Evolutionary conservation across 2,797 vertebrate species (phyloP).

Genomic region (Melanotaenia boesemani): DNA sequence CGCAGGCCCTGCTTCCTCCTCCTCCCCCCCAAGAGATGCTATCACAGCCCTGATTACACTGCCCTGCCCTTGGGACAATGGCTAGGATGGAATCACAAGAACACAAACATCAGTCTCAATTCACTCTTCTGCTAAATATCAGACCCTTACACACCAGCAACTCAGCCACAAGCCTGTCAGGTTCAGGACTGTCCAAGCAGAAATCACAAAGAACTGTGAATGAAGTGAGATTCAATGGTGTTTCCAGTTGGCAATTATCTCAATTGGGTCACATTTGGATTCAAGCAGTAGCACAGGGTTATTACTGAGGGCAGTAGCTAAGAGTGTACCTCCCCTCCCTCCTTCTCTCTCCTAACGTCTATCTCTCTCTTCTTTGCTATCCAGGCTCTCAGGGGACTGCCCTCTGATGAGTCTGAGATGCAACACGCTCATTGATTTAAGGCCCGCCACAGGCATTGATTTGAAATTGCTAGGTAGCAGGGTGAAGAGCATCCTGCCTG

Average conservation of each 20-base stretch:
- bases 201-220: conserved; percentile 57
- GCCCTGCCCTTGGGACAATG: conserved; percentile 77
- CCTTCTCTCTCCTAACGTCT: conserved; percentile 40
- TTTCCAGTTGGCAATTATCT: conserved; percentile 83
- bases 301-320: conserved; percentile 82
- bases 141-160: conserved; percentile 46
- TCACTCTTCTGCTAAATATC: conserved; percentile 74
- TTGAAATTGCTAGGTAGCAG: conserved; percentile 78
- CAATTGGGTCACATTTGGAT: conserved; percentile 83
- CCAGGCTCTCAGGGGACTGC: conserved; percentile 71
- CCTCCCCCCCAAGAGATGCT: conserved; percentile 73
- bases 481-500: conserved; percentile 62
- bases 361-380: conserved; percentile 49
- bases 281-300: conserved; percentile 78
- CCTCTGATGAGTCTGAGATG: conserved; percentile 82
- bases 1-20: conserved; percentile 57
- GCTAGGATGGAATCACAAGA: conserved; percentile 74
- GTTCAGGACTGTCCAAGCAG: conserved; percentile 52
- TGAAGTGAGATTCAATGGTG: conserved; percentile 66
- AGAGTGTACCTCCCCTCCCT: conserved; percentile 49
- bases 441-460: conserved; percentile 82
- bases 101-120: conserved; percentile 80
- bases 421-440: conserved; percentile 84
- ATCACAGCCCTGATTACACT: conserved; percentile 84
- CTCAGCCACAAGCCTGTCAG: conserved; percentile 48